Percentiles rank a stretch among this genome's conserved stretches.
Evolutionary conservation across 2,113 vertebrate genomes (phyloP).

Genomic region (Haliaeetus leucogaster): DNA sequence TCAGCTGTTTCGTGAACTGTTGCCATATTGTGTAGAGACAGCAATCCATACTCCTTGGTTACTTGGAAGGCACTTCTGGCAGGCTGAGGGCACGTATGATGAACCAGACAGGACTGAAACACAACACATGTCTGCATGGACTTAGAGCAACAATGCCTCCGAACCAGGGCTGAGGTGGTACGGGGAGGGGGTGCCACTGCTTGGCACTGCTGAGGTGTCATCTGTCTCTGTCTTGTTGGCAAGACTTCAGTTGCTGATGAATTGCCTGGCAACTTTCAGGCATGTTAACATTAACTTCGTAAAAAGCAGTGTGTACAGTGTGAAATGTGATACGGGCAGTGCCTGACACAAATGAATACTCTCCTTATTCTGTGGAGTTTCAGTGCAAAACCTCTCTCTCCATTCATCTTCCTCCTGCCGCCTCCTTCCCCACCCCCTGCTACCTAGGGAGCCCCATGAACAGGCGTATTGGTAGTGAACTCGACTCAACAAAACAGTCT

Average conservation of each 20-base stretch:
- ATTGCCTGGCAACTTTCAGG: background rate
- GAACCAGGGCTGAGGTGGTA: background rate
- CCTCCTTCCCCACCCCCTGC: background rate
- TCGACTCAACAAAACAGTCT: conserved; percentile 13
- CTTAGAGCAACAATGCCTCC: fast-evolving
- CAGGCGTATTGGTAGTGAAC: background rate
- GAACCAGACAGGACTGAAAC: background rate
- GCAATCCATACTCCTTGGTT: background rate
- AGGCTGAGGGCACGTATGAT: fast-evolving
- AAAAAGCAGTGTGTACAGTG: background rate
- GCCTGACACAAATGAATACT: background rate
- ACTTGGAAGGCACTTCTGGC: background rate
- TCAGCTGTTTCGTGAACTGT: background rate
- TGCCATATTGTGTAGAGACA: background rate
- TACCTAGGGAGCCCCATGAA: background rate
- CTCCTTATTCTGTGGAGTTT: background rate
- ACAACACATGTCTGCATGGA: fast-evolving
- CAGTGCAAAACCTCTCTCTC: background rate
- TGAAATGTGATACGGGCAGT: background rate
- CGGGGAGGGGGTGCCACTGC: background rate
- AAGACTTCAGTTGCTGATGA: background rate
- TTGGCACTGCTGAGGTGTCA: background rate
- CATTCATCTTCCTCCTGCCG: background rate
- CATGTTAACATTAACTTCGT: background rate
- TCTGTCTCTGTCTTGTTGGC: background rate